Conservation (phyloP, 2,113 vertebrate genomes). For the Tyrannus savana region DNA sequence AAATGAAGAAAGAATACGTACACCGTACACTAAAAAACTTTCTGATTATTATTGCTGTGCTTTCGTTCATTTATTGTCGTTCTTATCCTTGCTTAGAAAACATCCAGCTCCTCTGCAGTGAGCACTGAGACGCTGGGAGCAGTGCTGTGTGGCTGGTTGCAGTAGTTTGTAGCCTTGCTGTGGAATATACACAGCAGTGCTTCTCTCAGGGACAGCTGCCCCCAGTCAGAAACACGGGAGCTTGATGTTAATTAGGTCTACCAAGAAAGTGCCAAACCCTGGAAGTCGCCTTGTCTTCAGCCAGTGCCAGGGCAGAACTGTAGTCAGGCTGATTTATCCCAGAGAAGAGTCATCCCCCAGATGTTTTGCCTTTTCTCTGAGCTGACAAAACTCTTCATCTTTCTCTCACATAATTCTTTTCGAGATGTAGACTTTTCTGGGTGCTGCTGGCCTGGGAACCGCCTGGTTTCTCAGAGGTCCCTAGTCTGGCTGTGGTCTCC, state of each 20-base stretch:
- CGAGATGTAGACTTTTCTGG: not conserved
- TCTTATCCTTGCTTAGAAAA: not conserved
- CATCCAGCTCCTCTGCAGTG: not conserved
- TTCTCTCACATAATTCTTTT: not conserved
- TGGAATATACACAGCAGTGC: not conserved
- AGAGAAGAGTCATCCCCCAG: not conserved
- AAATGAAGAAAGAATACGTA: not conserved
- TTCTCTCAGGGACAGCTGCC: not conserved
- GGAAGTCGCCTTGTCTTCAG: not conserved
- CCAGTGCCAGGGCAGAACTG: not conserved
- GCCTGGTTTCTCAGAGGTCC: not conserved
- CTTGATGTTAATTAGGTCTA: not conserved
- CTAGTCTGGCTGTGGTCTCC: not conserved
- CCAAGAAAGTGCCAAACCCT: not conserved
- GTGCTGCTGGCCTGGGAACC: not conserved
- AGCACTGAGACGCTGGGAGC: not conserved
- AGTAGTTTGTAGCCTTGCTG: not conserved
- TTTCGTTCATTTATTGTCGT: not conserved
- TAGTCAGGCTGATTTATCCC: not conserved
- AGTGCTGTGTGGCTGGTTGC: not conserved
- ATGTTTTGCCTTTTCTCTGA: not conserved
- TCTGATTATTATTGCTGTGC: not conserved
- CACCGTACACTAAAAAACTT: not conserved
- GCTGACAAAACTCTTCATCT: not conserved
- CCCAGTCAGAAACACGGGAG: not conserved